phyloP scores from a whole-genome alignment of 2,113 vertebrate genomes.

The Corapipo altera region DNA sequence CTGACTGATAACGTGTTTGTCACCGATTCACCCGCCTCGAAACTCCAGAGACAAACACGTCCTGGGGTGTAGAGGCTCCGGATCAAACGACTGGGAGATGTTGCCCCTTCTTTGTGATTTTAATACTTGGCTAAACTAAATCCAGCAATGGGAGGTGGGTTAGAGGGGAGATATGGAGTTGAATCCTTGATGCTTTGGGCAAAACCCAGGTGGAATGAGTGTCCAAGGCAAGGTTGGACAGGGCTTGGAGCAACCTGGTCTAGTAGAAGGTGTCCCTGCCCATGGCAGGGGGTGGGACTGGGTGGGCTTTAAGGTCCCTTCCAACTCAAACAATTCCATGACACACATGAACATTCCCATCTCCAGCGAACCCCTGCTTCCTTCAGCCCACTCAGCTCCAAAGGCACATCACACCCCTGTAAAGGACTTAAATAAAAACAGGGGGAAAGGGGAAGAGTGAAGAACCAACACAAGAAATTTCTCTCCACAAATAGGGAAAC shows the following conservation, averaged over 20 bases:
- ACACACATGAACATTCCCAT: not conserved
- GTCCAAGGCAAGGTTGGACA: not conserved
- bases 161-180: not conserved
- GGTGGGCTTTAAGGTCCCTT: not conserved
- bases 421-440: not conserved
- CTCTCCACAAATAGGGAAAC: not conserved
- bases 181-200: not conserved
- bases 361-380: not conserved
- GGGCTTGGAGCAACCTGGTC: accelerated
- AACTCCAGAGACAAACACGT: not conserved
- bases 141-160: not conserved
- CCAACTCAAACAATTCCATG: not conserved
- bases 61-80: not conserved
- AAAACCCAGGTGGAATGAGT: not conserved
- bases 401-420: accelerated
- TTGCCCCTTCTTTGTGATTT: not conserved
- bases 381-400: not conserved
- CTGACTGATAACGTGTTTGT: not conserved
- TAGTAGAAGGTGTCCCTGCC: not conserved
- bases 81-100: not conserved
- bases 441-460: not conserved
- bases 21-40: not conserved
- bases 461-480: not conserved
- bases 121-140: not conserved
- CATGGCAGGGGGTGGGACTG: not conserved